A percentile compares a stretch with the other conserved stretches of the same genome.
phyloP scores from a whole-genome alignment of 1,140 invertebrate genomes.

The Phthorimaea operculella region DNA sequence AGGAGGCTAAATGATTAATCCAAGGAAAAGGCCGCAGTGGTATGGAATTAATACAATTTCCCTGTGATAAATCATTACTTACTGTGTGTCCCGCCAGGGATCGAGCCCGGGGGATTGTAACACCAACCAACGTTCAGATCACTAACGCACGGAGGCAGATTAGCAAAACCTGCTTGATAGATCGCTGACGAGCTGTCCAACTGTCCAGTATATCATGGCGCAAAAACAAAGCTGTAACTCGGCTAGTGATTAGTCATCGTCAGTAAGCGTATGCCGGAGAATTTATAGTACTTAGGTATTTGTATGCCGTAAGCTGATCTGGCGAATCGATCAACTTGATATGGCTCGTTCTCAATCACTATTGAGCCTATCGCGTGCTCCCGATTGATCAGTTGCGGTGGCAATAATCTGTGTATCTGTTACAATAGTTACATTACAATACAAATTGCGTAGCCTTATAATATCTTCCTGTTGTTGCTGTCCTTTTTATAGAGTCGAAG shows the following conservation, averaged over 20 bases:
- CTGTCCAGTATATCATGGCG: neutral
- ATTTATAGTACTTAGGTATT: no score
- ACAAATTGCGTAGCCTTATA: conserved; percentile 6
- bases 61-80: no score
- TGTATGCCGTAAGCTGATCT: neutral
- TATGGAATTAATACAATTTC: no score
- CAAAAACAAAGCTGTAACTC: neutral
- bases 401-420: neutral
- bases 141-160: neutral
- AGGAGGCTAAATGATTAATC: no score
- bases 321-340: neutral
- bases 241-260: neutral
- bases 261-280: neutral
- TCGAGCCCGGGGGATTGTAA: no score
- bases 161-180: neutral
- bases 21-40: no score
- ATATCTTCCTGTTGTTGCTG: conserved; percentile 8
- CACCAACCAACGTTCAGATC: no score
- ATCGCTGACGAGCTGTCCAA: neutral
- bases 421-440: neutral
- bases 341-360: neutral
- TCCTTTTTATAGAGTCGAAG: conserved; percentile 12
- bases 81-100: no score
- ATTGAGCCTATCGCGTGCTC: neutral
- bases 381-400: neutral